These are phyloP conservation scores for Glaucopsyche alexis DNA, from an alignment of 2,888 invertebrate genomes.

Conservation along the genomic window DNA sequence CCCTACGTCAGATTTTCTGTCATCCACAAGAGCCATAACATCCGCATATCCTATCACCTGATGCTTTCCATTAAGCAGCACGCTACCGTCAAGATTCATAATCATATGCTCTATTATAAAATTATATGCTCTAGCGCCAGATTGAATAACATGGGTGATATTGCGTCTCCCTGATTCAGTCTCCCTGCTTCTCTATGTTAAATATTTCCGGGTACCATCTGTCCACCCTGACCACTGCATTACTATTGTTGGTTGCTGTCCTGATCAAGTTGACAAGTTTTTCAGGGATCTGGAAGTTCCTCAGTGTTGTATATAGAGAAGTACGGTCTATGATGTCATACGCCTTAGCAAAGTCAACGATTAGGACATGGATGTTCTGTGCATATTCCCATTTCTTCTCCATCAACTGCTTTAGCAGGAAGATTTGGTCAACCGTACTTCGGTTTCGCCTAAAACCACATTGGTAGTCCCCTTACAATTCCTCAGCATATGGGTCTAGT, in stretches of 20 bases:
- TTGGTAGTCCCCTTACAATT: no score
- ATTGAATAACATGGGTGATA: constrained; percentile 30
- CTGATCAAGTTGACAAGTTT: constrained; percentile 11
- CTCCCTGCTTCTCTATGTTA: constrained; percentile 1
- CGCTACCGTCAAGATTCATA: neutral
- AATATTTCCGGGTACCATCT: no score
- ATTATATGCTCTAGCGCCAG: neutral
- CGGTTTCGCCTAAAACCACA: no score
- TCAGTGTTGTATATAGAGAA: constrained; percentile 2
- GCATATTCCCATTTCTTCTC: constrained; percentile 38
- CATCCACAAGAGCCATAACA: no score
- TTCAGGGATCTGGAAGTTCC: neutral
- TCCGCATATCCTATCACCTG: no score
- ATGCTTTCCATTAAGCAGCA: constrained; percentile 17
- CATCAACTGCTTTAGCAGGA: constrained; percentile 19
- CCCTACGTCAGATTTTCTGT: no score
- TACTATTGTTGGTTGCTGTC: neutral
- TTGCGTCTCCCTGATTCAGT: constrained; percentile 32
- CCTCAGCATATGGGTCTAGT: no score
- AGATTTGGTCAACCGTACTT: no score
- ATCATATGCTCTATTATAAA: neutral
- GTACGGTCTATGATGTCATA: constrained; percentile 6
- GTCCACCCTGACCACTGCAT: neutral
- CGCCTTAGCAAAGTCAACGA: constrained; percentile 33
- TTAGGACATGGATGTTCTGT: constrained; percentile 30